Percentiles rank a stretch among this genome's conserved stretches.
phyloP scores from a whole-genome alignment of 2,113 vertebrate genomes.

The Rhea americana region DNA sequence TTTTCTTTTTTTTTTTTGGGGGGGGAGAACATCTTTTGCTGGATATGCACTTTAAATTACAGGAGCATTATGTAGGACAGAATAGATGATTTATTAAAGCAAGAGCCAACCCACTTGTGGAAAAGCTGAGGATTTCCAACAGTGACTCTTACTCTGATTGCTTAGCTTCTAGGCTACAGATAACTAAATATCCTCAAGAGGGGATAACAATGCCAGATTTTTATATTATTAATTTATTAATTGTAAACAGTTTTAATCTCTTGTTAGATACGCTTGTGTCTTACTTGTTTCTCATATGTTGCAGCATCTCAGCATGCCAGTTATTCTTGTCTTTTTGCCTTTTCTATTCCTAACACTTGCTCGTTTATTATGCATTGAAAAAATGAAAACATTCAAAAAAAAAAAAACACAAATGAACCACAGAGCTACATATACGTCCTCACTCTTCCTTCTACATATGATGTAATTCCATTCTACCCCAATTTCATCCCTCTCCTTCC shows the following conservation, averaged over 20 bases:
- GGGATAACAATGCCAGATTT: background rate
- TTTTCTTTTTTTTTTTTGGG: background rate
- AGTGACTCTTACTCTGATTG: background rate
- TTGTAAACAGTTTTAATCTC: background rate
- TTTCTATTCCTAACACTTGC: background rate
- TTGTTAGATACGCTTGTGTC: background rate
- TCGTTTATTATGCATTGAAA: background rate
- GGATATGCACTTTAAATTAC: background rate
- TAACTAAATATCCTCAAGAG: background rate
- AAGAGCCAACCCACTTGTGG: background rate
- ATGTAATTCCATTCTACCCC: background rate
- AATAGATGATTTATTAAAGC: background rate
- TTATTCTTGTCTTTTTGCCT: background rate
- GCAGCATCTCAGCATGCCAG: background rate
- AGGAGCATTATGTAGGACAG: background rate
- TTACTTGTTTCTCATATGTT: background rate
- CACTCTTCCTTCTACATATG: background rate
- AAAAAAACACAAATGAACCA: background rate
- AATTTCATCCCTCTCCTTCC: background rate
- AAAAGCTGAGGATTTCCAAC: background rate
- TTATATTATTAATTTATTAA: background rate
- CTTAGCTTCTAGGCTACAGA: background rate
- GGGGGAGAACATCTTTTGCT: background rate
- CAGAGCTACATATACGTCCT: background rate
- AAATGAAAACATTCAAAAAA: background rate